Percentiles rank a stretch among this genome's conserved stretches.
These are phyloP conservation scores for Lophura nycthemera DNA, from an alignment of 2,113 vertebrate genomes.

Conservation along the genomic window DNA sequence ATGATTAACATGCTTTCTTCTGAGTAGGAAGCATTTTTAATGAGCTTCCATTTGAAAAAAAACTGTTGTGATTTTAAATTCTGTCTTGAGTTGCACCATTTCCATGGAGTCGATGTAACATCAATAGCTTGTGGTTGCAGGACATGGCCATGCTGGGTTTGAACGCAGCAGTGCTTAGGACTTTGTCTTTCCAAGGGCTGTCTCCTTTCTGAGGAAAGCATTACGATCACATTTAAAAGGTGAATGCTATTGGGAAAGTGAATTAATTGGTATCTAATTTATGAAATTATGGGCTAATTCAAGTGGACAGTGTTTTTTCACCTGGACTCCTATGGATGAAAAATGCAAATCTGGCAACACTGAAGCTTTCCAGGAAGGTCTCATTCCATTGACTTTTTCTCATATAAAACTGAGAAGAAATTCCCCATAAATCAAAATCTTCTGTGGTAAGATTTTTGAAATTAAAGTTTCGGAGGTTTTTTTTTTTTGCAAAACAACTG, in stretches of 20 bases:
- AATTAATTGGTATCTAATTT: neutral
- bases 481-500: neutral
- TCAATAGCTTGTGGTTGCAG: fast-evolving
- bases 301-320: neutral
- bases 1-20: neutral
- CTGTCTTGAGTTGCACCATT: neutral
- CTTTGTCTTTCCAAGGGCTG: neutral
- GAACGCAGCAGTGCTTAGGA: neutral
- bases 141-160: neutral
- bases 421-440: neutral
- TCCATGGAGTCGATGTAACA: fast-evolving
- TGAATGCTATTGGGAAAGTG: neutral
- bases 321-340: neutral
- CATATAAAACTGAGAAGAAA: neutral
- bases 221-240: neutral
- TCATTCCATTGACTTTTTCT: neutral
- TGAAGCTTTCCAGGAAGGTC: constrained; percentile 18
- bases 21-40: neutral
- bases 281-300: neutral
- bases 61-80: neutral
- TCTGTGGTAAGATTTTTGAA: constrained; percentile 12
- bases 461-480: neutral
- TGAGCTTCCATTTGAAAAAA: neutral
- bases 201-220: neutral
- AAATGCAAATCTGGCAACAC: neutral